Conservation (phyloP, 2,113 vertebrate species). For the Casuarius casuarius region DNA sequence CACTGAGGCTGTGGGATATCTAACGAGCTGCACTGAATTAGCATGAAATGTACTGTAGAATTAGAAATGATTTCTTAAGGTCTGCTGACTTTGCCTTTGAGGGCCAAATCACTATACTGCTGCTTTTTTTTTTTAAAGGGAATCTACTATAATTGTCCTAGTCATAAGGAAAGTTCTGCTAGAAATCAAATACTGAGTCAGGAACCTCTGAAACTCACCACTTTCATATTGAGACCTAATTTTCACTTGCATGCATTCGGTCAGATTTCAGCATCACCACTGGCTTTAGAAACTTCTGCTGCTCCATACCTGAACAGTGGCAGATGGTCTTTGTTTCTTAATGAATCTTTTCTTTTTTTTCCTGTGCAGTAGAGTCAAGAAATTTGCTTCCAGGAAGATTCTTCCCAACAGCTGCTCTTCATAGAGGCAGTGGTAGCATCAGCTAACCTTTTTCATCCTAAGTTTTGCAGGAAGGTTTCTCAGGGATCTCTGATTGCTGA, state of each 20-base stretch:
- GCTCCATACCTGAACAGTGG: neutral
- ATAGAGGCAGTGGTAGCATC: neutral
- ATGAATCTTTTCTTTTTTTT: neutral
- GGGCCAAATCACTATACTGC: neutral
- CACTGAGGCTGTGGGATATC: neutral
- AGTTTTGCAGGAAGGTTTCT: neutral
- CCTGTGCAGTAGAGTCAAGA: neutral
- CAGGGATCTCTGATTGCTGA: neutral
- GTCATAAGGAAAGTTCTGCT: neutral
- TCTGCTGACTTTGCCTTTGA: neutral
- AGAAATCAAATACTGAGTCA: neutral
- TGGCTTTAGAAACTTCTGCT: neutral
- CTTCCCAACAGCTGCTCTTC: conserved; percentile 24
- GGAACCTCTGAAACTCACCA: neutral
- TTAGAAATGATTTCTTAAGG: neutral
- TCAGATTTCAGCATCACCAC: conserved; percentile 5
- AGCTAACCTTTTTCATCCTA: neutral
- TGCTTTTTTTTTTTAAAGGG: neutral
- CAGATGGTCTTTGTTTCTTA: conserved; percentile 63
- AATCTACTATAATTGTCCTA: neutral
- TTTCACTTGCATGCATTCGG: conserved; percentile 24
- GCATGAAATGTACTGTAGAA: neutral
- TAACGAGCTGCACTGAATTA: neutral
- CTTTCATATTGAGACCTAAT: neutral
- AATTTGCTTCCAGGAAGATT: conserved; percentile 38